Base-by-base conservation (phyloP, 2,888 invertebrate species). In the Julus scanicus region DNA sequence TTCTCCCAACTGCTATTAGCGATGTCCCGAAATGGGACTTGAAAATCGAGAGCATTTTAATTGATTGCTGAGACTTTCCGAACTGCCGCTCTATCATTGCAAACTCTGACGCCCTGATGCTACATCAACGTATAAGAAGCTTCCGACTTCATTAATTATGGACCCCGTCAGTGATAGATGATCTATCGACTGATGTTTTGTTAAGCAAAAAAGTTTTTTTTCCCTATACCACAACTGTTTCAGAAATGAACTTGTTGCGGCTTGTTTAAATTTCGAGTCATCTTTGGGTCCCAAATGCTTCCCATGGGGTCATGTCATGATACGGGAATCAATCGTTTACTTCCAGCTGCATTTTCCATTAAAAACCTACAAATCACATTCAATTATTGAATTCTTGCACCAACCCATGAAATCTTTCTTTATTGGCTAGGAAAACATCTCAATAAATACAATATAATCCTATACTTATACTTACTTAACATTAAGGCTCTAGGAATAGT, bases 1-100 rank as follows among this genome's bases (percentile, higher is more conserved):
- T 57, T n/a, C 57, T 57, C 57, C 57, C 57, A 15, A n/a, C 57
- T 57, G 57, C 57, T 57, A 57, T 57, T 57, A 57, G 57, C 57
- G 57, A 17, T n/a, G 17, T 57, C 57, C 57, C 57, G n/a, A 57
- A 57, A 57, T n/a, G 57, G 57, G 57, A n/a, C 57, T 57, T n/a
- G 57, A 15, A 57, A 57, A 57, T 57, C 57, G 15, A 15, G 57
- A 57, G n/a, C 57, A 57, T 57, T 57, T 57, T 57, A 57, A 57
- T 57, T 57, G 57, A 57, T 57, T 57, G 57, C 17, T 15, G 57
- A 57, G 57, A 57, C 57, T 57, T 57, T 57, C n/a, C 57, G 17
- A 57, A 57, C 57, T 57, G n/a, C 57, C n/a, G 17, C 57, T 57
- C 57, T n/a, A 57, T 57, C 57, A 57, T n/a, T 4, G 15, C 57